Evolutionary conservation across 1,140 invertebrate genomes (phyloP).

Genomic region (Drosophila leontia): DNA sequence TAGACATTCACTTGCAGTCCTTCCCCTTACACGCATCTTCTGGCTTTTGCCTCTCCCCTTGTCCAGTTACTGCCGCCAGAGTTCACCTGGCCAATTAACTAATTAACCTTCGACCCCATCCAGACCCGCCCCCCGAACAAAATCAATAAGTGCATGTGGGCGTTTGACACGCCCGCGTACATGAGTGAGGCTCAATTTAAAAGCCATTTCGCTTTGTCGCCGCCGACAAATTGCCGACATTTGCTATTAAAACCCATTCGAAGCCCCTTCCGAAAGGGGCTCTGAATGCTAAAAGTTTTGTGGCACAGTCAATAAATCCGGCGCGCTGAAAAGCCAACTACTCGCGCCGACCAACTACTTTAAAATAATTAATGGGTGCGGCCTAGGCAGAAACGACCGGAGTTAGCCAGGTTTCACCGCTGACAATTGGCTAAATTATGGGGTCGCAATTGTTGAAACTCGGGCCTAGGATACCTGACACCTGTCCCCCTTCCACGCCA

Average conservation of each 20-base stretch:
- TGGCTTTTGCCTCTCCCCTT: not conserved
- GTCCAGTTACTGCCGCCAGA: not conserved
- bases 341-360: slow-evolving; percentile 75
- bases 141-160: slow-evolving; percentile 75
- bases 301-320: slow-evolving; percentile 73
- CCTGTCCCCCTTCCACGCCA: slow-evolving; percentile 10
- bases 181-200: slow-evolving; percentile 61
- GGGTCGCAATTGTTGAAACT: slow-evolving; percentile 46
- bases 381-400: slow-evolving; percentile 47
- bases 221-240: slow-evolving; percentile 65
- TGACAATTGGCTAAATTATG: slow-evolving; percentile 79
- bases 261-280: slow-evolving; percentile 6
- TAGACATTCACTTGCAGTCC: not conserved
- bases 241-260: slow-evolving; percentile 53
- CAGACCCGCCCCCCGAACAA: slow-evolving; percentile 32
- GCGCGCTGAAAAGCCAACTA: slow-evolving; percentile 57
- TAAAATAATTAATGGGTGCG: slow-evolving; percentile 84
- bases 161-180: slow-evolving; percentile 54
- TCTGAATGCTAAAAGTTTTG: slow-evolving; percentile 52
- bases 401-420: slow-evolving; percentile 56
- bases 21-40: not conserved
- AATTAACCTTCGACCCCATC: slow-evolving; percentile 68
- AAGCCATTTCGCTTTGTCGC: slow-evolving; percentile 76
- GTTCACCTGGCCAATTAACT: slow-evolving; percentile 67
- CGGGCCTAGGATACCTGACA: slow-evolving; percentile 21